Evolutionary conservation across 1,140 invertebrate genomes (phyloP).

Genomic region (Rhyzopertha dominica): DNA sequence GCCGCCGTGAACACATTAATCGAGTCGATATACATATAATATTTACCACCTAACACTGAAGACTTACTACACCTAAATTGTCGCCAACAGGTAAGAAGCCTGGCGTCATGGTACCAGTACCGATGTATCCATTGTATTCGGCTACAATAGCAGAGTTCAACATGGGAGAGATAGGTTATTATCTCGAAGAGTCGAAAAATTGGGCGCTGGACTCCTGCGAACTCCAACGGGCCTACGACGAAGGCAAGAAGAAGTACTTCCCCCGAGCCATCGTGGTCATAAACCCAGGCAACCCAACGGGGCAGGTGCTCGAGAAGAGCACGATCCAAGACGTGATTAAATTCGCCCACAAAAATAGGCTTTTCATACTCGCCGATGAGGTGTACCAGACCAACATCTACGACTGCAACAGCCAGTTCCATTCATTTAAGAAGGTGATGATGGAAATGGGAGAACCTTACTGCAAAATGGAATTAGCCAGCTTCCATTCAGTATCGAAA

Average conservation of each 20-base stretch:
- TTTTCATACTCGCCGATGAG: constrained; percentile 82
- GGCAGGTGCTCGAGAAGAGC: constrained; percentile 67
- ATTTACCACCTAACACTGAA: no score
- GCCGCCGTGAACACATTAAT: no score
- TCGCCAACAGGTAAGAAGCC: no score
- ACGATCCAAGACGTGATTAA: constrained; percentile 77
- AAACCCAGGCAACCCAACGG: constrained; percentile 84
- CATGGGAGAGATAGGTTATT: constrained; percentile 64
- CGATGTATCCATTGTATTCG: constrained; percentile 62
- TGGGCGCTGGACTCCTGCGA: constrained; percentile 69
- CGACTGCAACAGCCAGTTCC: constrained; percentile 63
- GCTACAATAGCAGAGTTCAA: constrained; percentile 65
- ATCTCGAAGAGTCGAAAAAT: constrained; percentile 68
- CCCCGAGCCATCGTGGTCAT: constrained; percentile 75
- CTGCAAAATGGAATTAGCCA: constrained; percentile 65
- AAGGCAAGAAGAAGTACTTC: constrained; percentile 55
- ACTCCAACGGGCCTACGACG: constrained; percentile 59
- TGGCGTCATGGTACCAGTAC: constrained; percentile 69
- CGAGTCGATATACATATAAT: no score
- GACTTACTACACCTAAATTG: no score
- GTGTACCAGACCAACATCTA: constrained; percentile 81
- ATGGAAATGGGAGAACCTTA: constrained; percentile 61
- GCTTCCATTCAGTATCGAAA: constrained; percentile 79
- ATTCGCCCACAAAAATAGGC: constrained; percentile 68
- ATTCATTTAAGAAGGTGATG: constrained; percentile 74